Percentiles rank a stretch among this genome's conserved stretches.
phyloP scores from a whole-genome alignment of 2,888 invertebrate species.

The Leptarthrus brevirostris region DNA sequence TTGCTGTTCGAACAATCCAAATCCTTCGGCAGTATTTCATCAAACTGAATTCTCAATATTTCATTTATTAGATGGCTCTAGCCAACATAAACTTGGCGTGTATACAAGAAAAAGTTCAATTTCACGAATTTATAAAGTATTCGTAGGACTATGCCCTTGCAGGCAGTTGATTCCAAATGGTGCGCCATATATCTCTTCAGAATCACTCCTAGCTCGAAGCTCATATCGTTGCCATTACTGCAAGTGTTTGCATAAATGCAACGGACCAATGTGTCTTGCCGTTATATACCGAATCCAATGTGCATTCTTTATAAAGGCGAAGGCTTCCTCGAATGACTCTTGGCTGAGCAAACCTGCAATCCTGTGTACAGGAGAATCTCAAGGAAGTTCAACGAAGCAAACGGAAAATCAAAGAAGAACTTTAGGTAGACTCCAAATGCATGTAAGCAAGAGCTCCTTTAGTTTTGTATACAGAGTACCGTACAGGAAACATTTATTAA shows the following conservation, averaged over 20 bases:
- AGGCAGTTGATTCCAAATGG: slow-evolving; percentile 31
- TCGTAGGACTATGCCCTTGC: background rate
- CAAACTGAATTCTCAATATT: background rate
- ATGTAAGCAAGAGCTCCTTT: slow-evolving; percentile 28
- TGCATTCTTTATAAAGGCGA: slow-evolving; percentile 19
- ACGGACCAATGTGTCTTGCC: slow-evolving; percentile 6
- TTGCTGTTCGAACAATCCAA: no score
- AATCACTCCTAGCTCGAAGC: slow-evolving; percentile 35
- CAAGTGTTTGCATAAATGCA: slow-evolving; percentile 47
- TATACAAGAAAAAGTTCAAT: slow-evolving; percentile 39
- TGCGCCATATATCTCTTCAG: slow-evolving; percentile 33
- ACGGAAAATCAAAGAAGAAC: slow-evolving; percentile 40
- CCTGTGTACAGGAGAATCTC: background rate
- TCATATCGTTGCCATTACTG: slow-evolving; percentile 36
- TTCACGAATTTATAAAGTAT: slow-evolving; percentile 37
- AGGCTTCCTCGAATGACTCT: slow-evolving; percentile 27
- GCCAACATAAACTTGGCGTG: slow-evolving; percentile 40
- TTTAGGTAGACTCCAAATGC: slow-evolving; percentile 19
- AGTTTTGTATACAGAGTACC: slow-evolving; percentile 25
- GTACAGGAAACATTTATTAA: slow-evolving; percentile 47
- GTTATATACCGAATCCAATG: background rate
- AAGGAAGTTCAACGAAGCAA: background rate
- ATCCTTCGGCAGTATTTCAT: no score
- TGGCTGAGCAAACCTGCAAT: slow-evolving; percentile 23
- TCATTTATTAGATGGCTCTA: slow-evolving; percentile 29